Base-by-base conservation (phyloP, 2,888 invertebrate genomes). In the Mesoligia furuncula region DNA sequence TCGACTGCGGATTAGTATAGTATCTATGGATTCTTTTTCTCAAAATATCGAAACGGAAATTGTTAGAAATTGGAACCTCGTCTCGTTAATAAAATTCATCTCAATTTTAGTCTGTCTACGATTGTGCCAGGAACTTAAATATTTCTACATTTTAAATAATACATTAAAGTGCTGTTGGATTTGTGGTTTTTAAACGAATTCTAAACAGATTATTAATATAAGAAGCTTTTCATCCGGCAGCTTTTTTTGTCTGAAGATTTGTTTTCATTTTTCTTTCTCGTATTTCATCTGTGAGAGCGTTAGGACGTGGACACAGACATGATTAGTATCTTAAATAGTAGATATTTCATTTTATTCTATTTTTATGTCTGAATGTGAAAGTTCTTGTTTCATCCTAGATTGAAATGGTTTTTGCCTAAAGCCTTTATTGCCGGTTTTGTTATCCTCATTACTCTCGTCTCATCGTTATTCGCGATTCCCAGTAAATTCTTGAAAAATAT, bases 161-260 rank as follows among this genome's bases (percentile, higher is more conserved):
- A 79, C n/a, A 62, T 73, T 79, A 65, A 61, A 62, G 45, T 61
- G 80, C 15, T 68, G 13, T 64, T 15, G 27, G 67, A 64, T 73
- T 62, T 85, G 85, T 68, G 67, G 81, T 73, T 81, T 73, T n/a
- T 27, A n/a, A 85, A 73, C 15, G 2, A 42, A 80, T 80, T 81
- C 48, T 42, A 17, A 80, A 57, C 73, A 45, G 57, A 65, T 85
- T 75, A 51, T 45, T 62, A 73, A 81, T 81, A 81, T 85, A 85
- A 72, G 61, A 68, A n/a, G 57, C 13, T 61, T 61, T 72, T 66
- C 54, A 61, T 62, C 61, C 66, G 66, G 72, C 39, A 17, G 31
- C 17, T 71, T 71, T 79, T 80, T 69, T 80, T 20, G 59, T 45
- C 17, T 27, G 20, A 31, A 62, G 27, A 48, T 54, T 13, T 66